Base-by-base conservation (phyloP, 2,888 invertebrate genomes). In the Quadroppia sp. region DNA sequence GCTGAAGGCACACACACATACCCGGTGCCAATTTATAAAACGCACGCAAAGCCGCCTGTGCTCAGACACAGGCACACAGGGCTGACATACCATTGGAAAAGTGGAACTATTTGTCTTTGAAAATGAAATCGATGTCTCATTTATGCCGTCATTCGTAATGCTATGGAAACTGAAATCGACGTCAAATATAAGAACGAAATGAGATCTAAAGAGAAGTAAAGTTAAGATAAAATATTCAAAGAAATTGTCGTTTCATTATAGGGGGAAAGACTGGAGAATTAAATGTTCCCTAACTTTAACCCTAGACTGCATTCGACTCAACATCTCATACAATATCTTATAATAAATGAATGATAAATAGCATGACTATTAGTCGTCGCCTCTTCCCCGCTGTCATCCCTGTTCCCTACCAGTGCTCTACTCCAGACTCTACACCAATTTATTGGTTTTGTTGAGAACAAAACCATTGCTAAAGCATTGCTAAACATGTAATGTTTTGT, bases 91-190 rank as follows among this genome's bases (percentile, higher is more conserved):
- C 3, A 3, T 20, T 53, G 20, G 2, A 36, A 40, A 67, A 67
- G 67, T 67, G 67, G 67, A 13, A 20, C 42, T 67, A 67, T 67
- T 67, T 67, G 67, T 67, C 67, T 67, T 61, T 67, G n/a, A 67
- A 67, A 67, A 67, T 67, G 25, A 67, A 67, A 67, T 67, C 67
- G 67, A 67, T 67, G 67, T 67, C 67, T 67, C 67, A 67, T 67
- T 67, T 42, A 67, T 67, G 67, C 67, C 67, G 67, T 67, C 67
- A 67, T 67, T 67, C n/a, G 42, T 67, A 67, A 36, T 36, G 23
- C 67, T 42, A 67, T 67, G 67, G 67, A 67, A 67, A 67, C 67
- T 67, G 25, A 40, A 32, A 20, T 42, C 67, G 67, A 67, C 67
- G 67, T 67, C 67, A 67, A 40, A 23, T 67, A 30, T 61, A n/a